A percentile compares a stretch with the other conserved stretches of the same genome.
phyloP scores from a whole-genome alignment of 2,113 vertebrate species.

The Chionomys nivalis region DNA sequence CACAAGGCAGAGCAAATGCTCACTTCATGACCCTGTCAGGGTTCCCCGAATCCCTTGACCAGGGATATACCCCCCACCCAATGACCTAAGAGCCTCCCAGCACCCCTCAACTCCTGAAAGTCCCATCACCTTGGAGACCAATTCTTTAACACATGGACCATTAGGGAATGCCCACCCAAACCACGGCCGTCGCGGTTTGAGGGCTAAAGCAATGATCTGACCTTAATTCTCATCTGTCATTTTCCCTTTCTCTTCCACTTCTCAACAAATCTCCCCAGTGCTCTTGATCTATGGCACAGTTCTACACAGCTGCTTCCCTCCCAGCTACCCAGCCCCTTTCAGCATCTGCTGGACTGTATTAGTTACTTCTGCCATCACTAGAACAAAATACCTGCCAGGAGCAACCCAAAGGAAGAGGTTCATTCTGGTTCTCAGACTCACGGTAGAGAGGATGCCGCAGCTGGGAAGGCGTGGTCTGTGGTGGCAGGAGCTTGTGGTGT shows the following conservation, averaged over 20 bases:
- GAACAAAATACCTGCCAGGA: background rate
- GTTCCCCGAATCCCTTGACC: background rate
- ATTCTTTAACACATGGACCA: rapidly evolving
- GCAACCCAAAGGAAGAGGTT: background rate
- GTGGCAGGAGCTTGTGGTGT: background rate
- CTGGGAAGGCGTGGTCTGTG: background rate
- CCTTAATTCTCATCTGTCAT: background rate
- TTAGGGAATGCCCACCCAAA: background rate
- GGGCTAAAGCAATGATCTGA: background rate
- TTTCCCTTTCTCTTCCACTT: background rate
- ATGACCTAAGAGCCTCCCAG: background rate
- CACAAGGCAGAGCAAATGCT: background rate
- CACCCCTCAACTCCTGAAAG: background rate
- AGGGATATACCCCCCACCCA: background rate
- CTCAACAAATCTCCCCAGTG: background rate
- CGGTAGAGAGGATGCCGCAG: background rate
- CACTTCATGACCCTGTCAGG: background rate
- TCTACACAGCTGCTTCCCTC: rapidly evolving
- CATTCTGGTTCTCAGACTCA: background rate
- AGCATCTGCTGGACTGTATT: background rate
- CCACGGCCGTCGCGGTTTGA: background rate
- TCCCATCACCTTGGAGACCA: background rate
- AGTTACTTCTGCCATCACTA: background rate
- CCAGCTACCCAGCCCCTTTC: background rate
- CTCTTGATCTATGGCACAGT: rapidly evolving